phyloP scores from a whole-genome alignment of 2,888 invertebrate genomes.

The Prosapia bicincta region DNA sequence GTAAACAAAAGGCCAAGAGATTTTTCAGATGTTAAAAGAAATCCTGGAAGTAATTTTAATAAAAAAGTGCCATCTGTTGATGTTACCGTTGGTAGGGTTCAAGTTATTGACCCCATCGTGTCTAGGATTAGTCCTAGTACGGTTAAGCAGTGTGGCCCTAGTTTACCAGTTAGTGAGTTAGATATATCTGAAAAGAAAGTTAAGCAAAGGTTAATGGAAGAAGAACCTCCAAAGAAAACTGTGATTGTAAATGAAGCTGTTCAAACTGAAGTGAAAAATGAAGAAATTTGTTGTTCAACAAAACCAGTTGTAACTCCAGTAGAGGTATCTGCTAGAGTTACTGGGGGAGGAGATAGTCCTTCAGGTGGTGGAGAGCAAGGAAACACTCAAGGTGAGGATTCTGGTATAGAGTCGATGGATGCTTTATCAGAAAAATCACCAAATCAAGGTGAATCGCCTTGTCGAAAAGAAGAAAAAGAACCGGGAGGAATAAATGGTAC shows the following conservation, averaged over 20 bases:
- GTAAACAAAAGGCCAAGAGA: conserved; percentile 14
- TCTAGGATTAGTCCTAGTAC: conserved; percentile 30
- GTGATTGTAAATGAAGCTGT: conserved; percentile 30
- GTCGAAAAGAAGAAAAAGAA: conserved; percentile 45
- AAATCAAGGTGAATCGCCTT: conserved; percentile 62
- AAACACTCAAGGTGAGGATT: conserved; percentile 74
- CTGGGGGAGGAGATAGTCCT: conserved; percentile 33
- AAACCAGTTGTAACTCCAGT: conserved; percentile 7
- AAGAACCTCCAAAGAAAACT: conserved; percentile 35
- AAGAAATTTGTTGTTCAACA: conserved; percentile 12
- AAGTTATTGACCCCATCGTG: conserved; percentile 17
- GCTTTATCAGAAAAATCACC: conserved; percentile 88
- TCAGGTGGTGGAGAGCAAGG: conserved; percentile 33
- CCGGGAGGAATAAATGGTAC: conserved; percentile 26
- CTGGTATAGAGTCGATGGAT: conserved; percentile 91
- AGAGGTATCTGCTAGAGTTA: conserved; percentile 21
- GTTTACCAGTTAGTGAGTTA: conserved; percentile 43
- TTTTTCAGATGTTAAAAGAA: conserved; percentile 13
- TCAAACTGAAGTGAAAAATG: conserved; percentile 30
- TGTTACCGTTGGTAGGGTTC: conserved; percentile 19
- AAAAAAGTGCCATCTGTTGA: conserved; percentile 3
- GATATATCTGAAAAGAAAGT: conserved; percentile 54
- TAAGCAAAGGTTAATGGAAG: conserved; percentile 56
- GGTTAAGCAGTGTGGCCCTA: conserved; percentile 25
- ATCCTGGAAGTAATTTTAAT: background rate